phyloP scores from a whole-genome alignment of 2,113 vertebrate genomes.

The Pachypanchax playfairii region DNA sequence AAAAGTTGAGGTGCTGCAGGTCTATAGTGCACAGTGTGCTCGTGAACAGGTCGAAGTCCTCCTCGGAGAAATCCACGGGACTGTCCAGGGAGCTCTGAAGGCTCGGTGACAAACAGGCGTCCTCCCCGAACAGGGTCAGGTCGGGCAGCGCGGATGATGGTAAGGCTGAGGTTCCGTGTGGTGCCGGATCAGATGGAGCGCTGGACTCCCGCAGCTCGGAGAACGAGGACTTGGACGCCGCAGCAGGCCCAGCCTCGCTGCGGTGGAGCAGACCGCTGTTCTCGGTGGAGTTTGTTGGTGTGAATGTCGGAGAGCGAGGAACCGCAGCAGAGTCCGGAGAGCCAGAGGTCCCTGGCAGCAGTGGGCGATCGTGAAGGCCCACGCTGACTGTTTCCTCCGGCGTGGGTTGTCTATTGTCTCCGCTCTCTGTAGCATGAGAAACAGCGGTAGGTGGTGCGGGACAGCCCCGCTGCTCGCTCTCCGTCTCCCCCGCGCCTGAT shows the following conservation, averaged over 20 bases:
- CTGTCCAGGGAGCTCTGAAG: slow-evolving; percentile 85
- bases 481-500: slow-evolving; percentile 69
- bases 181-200: no score
- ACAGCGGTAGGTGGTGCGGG: slow-evolving; percentile 71
- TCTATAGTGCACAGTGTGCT: slow-evolving; percentile 93
- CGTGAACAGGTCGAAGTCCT: slow-evolving; percentile 92
- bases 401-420: slow-evolving; percentile 76
- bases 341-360: slow-evolving; percentile 40
- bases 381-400: slow-evolving; percentile 61
- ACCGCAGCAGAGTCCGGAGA: slow-evolving; percentile 26
- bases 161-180: slow-evolving; percentile 24
- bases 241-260: slow-evolving; percentile 25
- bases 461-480: slow-evolving; percentile 66
- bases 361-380: slow-evolving; percentile 56
- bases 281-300: slow-evolving; percentile 61
- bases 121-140: slow-evolving; percentile 83
- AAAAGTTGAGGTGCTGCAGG: slow-evolving; percentile 87
- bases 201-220: slow-evolving; percentile 75
- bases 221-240: slow-evolving; percentile 57
- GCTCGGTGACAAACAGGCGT: slow-evolving; percentile 84
- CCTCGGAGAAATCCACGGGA: slow-evolving; percentile 89
- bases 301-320: slow-evolving; percentile 51
- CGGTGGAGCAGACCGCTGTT: slow-evolving; percentile 56
- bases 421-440: slow-evolving; percentile 69
- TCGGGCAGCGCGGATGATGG: slow-evolving; percentile 80